These are phyloP conservation scores for Camponotus floridanus DNA, from an alignment of 1,140 invertebrate species.

Conservation along the genomic window DNA sequence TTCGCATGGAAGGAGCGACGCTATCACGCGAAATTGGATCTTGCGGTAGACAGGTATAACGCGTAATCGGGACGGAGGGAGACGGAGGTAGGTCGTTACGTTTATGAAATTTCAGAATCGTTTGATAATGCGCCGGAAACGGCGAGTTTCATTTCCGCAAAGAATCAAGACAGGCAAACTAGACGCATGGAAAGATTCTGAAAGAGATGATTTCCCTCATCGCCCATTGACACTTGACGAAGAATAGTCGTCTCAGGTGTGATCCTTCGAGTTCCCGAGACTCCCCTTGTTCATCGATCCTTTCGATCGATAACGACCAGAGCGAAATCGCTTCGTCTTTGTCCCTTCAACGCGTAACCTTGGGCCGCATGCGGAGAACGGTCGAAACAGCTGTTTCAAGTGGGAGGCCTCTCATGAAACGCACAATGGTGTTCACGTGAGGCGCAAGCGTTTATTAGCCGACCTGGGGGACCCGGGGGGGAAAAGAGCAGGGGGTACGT, in stretches of 20 bases:
- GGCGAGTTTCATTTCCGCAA: background rate
- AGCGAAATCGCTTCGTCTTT: constrained; percentile 51
- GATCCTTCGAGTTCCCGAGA: too few species aligned
- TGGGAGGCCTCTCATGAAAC: constrained; percentile 63
- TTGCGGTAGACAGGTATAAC: background rate
- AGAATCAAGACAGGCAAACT: too few species aligned
- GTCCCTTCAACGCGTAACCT: constrained; percentile 67
- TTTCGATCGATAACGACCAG: constrained; percentile 33
- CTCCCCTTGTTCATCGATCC: background rate
- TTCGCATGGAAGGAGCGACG: background rate
- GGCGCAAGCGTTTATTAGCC: constrained; percentile 75
- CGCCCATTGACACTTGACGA: too few species aligned
- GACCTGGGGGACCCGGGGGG: constrained; percentile 24
- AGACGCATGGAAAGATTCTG: background rate
- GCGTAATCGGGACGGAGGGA: background rate
- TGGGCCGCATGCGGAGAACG: constrained; percentile 70
- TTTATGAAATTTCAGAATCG: constrained; percentile 35
- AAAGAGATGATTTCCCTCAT: too few species aligned
- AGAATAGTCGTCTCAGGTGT: background rate
- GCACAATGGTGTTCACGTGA: constrained; percentile 77
- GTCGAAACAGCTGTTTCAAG: constrained; percentile 74
- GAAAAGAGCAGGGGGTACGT: background rate
- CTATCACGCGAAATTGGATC: constrained; percentile 53
- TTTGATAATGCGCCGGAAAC: background rate
- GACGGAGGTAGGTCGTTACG: constrained; percentile 1